Conservation (phyloP, 53 echinoderm and acorn worm species). For the Zoroaster sp. region DNA sequence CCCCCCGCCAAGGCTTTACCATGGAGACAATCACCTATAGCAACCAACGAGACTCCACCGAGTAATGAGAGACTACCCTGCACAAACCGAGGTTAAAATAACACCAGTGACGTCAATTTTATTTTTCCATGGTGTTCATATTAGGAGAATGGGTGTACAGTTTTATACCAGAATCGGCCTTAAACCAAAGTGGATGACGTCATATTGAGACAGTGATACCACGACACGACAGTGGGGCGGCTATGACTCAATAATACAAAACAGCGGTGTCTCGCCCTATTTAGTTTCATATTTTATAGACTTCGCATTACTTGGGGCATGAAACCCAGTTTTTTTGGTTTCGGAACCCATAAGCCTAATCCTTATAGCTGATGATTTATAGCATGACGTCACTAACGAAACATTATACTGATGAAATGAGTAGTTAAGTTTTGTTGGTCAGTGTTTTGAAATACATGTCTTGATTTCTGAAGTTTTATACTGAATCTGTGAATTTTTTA, state of each 20-base stretch:
- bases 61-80: too few species aligned
- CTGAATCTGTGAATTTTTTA: too few species aligned
- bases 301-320: not conserved
- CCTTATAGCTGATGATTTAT: not conserved
- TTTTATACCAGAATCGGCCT: not conserved
- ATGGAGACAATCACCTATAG: not conserved
- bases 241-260: not conserved
- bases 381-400: constrained; percentile 39
- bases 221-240: not conserved
- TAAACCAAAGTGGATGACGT: not conserved
- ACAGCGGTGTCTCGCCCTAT: not conserved
- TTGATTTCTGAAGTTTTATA: too few species aligned
- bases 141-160: not conserved
- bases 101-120: too few species aligned
- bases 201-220: not conserved
- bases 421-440: too few species aligned
- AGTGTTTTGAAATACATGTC: too few species aligned
- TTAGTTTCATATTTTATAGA: not conserved
- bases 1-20: too few species aligned
- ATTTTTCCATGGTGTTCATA: too few species aligned
- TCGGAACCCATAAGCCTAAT: not conserved
- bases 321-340: not conserved
- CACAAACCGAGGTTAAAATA: too few species aligned
- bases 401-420: not conserved
- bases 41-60: not conserved